These are phyloP conservation scores for Holothuria leucospilota DNA, from an alignment of 53 echinoderm and acorn worm species.

Conservation along the genomic window DNA sequence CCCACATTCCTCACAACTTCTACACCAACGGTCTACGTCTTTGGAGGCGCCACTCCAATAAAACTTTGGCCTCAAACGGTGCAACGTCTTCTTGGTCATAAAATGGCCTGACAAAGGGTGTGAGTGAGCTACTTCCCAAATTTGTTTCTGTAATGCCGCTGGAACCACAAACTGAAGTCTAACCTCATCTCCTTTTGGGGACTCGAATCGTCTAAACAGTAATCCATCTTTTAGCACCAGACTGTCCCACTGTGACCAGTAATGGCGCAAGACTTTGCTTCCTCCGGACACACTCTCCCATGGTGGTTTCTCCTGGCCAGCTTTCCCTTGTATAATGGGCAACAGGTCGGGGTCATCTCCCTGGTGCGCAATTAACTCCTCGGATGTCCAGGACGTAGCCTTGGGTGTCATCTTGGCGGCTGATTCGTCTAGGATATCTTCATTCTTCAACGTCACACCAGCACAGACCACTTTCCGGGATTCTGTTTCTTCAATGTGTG, in stretches of 20 bases:
- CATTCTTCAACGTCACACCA: too few relatives aligned
- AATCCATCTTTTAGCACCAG: neutral
- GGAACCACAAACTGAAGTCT: conserved; percentile 15
- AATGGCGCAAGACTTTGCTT: neutral
- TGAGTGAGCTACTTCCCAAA: conserved; percentile 11
- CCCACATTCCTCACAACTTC: neutral
- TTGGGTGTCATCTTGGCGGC: too few relatives aligned
- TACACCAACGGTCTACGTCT: conserved; percentile 21
- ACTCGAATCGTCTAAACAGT: neutral
- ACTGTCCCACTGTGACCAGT: conserved; percentile 19
- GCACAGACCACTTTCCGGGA: too few relatives aligned
- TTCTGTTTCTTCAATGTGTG: too few relatives aligned
- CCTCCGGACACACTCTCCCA: conserved; percentile 6
- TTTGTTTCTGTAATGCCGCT: neutral
- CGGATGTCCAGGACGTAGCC: too few relatives aligned
- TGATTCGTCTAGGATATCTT: too few relatives aligned
- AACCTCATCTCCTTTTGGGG: neutral
- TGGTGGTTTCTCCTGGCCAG: neutral
- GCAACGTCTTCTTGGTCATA: neutral
- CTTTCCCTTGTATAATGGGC: conserved; percentile 3
- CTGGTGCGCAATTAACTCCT: too few relatives aligned
- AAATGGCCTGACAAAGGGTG: conserved; percentile 3
- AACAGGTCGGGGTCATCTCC: too few relatives aligned
- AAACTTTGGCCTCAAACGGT: neutral
- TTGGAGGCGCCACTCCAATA: conserved; percentile 1